A percentile compares a stretch with the other conserved stretches of the same genome.
Conservation (phyloP, 2,888 invertebrate species). For the Thecophora atra region DNA sequence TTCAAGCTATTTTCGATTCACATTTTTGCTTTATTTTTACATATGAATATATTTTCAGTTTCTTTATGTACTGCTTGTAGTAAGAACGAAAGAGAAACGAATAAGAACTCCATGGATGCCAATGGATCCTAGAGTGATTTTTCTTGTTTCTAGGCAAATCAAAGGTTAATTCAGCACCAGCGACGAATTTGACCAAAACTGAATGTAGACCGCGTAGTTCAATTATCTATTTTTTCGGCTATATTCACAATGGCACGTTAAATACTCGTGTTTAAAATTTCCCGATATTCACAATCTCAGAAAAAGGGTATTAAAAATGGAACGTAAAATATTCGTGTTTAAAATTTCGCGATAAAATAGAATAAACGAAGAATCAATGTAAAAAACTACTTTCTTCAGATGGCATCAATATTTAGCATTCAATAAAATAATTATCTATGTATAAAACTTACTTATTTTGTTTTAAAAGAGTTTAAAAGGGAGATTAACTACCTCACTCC, state of each 20-base stretch:
- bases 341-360: neutral
- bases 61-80: neutral
- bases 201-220: neutral
- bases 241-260: neutral
- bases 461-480: too few species aligned
- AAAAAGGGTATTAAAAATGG: neutral
- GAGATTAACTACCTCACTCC: too few species aligned
- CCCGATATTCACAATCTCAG: neutral
- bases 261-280: neutral
- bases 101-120: neutral
- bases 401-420: too few species aligned
- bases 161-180: neutral
- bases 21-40: conserved; percentile 7
- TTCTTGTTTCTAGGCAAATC: conserved; percentile 29
- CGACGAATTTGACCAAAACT: neutral
- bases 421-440: too few species aligned
- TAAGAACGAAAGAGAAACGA: neutral
- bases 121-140: neutral
- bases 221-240: too few species aligned
- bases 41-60: conserved; percentile 16
- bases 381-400: conserved; percentile 4
- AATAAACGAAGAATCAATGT: neutral
- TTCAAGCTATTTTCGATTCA: conserved; percentile 12
- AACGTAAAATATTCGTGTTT: conserved; percentile 3
- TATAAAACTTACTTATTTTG: too few species aligned